Evolutionary conservation across 2,888 invertebrate genomes (phyloP), one percentile per base, ranked within the genome.

Genomic region (Capitulum mitella): DNA sequence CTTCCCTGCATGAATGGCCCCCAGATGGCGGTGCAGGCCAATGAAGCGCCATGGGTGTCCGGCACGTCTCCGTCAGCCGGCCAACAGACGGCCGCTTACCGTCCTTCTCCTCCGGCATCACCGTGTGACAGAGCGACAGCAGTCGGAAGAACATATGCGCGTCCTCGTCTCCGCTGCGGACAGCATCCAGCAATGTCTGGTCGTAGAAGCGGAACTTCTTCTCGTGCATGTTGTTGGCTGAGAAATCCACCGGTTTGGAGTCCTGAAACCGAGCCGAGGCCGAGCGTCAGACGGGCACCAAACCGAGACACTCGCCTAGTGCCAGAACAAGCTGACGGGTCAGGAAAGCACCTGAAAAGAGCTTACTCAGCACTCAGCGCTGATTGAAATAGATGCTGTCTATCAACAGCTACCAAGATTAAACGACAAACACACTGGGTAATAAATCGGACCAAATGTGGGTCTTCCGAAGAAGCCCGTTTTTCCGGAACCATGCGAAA

Each of bases 81-180:
- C 54, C 5, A 22, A 54, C 54, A 64, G 40, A 58, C 58, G 8
- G 10, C n/a, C 64, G 34, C 75, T 12, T n/a, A 79, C 93, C 93
- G 83, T 92, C 91, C 84, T 93, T 93, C 83, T 92, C 91, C 84
- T 95, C 97, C 0, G 98, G 94, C 98, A 99, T 99, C 78, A 99
- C 98, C 2, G 99, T 99, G 85, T 99, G 99, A 86, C 99, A 99
- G 51, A 99, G 89, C 2, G 98, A 95, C 82, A 99, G 89, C 79
- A 98, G 88, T 64, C 93, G 90, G 89, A 98, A 98, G 88, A 98
- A 98, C 84, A 91, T 91, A 85, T 92, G 92, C 64, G 92, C 92
- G 84, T 93, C 89, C 76, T 88, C 87, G 85, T 96, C 91, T 80
- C 91, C 91, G 1, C 82, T 83, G 58, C 89, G 88, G 75, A 97